Percentiles rank a stretch among this genome's conserved stretches.
These are phyloP conservation scores for Porites lobata DNA, from an alignment of 92 coral and sea anemone species.

Conservation along the genomic window DNA sequence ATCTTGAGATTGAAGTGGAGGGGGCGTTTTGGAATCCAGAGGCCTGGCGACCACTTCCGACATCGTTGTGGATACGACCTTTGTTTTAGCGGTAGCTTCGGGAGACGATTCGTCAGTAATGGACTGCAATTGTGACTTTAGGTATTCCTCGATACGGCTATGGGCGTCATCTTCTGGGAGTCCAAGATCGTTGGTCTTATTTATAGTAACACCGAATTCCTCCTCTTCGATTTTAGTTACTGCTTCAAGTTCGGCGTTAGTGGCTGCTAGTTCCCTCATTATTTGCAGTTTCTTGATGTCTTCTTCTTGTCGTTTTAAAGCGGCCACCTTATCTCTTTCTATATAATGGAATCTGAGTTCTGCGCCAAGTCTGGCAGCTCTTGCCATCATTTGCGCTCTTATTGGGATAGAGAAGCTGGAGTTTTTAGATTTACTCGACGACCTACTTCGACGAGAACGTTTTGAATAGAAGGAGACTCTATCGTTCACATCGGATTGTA, in stretches of 20 bases:
- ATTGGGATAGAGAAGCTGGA: not conserved
- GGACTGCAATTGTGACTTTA: too few relatives aligned
- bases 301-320: slow-evolving; percentile 36
- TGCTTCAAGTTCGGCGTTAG: slow-evolving; percentile 31
- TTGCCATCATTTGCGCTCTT: slow-evolving; percentile 20
- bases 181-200: not conserved
- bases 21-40: not conserved
- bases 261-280: slow-evolving; percentile 16
- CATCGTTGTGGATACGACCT: not conserved
- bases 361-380: slow-evolving; percentile 21
- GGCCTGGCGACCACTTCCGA: too few relatives aligned
- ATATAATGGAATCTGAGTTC: slow-evolving; percentile 32
- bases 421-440: not conserved
- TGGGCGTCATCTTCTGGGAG: slow-evolving; percentile 21
- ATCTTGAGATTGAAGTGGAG: not conserved
- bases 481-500: not conserved
- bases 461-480: slow-evolving; percentile 3
- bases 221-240: slow-evolving; percentile 27
- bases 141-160: too few relatives aligned
- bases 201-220: not conserved
- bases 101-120: too few relatives aligned
- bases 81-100: not conserved
- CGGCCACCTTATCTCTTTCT: slow-evolving; percentile 10
- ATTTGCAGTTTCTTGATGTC: slow-evolving; percentile 18
- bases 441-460: not conserved